A percentile compares a stretch with the other conserved stretches of the same genome.
phyloP scores from a whole-genome alignment of 2,113 vertebrate species.

The Macquaria australasica region DNA sequence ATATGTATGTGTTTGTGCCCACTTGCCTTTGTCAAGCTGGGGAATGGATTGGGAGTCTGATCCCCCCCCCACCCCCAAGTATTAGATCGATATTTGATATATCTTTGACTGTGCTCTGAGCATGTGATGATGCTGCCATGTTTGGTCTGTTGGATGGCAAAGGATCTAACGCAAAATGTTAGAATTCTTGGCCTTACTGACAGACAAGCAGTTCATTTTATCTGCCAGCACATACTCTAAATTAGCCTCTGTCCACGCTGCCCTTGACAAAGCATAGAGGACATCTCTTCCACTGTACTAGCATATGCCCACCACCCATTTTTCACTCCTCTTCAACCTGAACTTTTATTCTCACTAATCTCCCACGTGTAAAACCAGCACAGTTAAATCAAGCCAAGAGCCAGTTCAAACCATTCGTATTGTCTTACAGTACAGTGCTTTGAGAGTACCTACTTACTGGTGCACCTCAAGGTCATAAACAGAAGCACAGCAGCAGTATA shows the following conservation, averaged over 20 bases:
- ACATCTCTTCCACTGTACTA: conserved; percentile 24
- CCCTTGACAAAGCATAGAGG: conserved; percentile 57
- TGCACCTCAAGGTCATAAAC: conserved; percentile 57
- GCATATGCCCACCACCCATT: not conserved
- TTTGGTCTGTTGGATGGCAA: not conserved
- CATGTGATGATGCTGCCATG: not conserved
- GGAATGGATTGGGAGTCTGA: not conserved
- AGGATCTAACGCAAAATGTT: conserved; percentile 20
- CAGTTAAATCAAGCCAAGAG: conserved; percentile 22
- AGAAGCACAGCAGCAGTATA: conserved; percentile 7
- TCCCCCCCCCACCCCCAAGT: not conserved
- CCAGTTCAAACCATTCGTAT: not conserved
- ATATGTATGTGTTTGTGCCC: not conserved
- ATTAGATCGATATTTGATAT: conserved; percentile 10
- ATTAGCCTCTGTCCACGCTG: conserved; percentile 25
- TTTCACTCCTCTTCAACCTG: conserved; percentile 14
- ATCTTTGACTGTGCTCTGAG: conserved; percentile 13
- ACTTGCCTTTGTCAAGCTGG: conserved; percentile 16
- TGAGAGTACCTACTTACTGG: not conserved
- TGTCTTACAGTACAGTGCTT: conserved; percentile 16
- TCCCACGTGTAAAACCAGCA: not conserved
- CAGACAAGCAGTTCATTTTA: not conserved
- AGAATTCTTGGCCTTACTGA: not conserved
- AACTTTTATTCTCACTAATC: conserved; percentile 1
- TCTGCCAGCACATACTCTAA: not conserved